Evolutionary conservation across 2,888 invertebrate species (phyloP).

Genomic region (Plagodis dolabraria): DNA sequence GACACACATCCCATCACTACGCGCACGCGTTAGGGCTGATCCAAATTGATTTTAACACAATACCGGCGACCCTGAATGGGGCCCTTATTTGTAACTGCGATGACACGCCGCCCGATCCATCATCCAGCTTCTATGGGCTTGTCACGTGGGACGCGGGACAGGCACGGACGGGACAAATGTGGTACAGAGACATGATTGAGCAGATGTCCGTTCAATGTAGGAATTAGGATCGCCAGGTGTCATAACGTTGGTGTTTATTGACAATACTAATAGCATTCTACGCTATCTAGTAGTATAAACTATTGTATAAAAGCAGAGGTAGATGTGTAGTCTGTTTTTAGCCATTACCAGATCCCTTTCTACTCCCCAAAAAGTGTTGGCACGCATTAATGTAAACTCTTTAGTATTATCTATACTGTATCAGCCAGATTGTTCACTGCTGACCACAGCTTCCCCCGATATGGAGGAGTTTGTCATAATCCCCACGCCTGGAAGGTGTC

Average conservation of each 20-base stretch:
- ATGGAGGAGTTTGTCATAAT: too few relatives aligned
- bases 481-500: too few relatives aligned
- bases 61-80: slow-evolving; percentile 61
- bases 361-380: too few relatives aligned
- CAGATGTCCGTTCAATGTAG: slow-evolving; percentile 17
- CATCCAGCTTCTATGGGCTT: slow-evolving; percentile 48
- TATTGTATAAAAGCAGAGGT: too few relatives aligned
- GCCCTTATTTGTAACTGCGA: slow-evolving; percentile 79
- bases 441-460: too few relatives aligned
- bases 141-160: slow-evolving; percentile 19
- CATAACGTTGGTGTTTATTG: slow-evolving; percentile 9
- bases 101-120: slow-evolving; percentile 72
- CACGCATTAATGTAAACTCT: too few relatives aligned
- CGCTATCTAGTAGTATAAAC: not conserved
- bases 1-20: slow-evolving; percentile 38
- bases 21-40: slow-evolving; percentile 67
- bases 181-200: slow-evolving; percentile 24
- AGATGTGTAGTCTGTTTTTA: too few relatives aligned
- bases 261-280: not conserved
- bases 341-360: too few relatives aligned
- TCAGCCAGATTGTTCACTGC: too few relatives aligned
- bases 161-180: slow-evolving; percentile 16
- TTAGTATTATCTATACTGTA: too few relatives aligned
- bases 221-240: slow-evolving; percentile 19
- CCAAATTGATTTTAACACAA: slow-evolving; percentile 84